Conservation (phyloP, 1,140 invertebrate species). For the Amphibalanus amphitrite region DNA sequence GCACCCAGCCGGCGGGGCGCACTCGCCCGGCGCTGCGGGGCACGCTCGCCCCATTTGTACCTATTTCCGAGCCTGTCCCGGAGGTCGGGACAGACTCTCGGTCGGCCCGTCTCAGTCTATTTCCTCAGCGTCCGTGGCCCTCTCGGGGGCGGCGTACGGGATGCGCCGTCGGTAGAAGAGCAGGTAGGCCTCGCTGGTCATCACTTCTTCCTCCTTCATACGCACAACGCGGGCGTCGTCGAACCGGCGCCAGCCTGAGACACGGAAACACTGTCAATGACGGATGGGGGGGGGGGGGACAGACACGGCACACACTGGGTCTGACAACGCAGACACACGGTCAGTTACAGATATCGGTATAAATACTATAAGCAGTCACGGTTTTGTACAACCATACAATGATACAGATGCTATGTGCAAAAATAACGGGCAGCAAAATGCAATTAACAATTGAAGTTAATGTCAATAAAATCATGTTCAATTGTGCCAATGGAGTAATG, state of each 20-base stretch:
- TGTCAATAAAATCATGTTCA: not conserved
- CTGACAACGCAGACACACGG: not conserved
- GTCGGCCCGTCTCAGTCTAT: too few relatives aligned
- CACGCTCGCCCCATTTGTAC: too few relatives aligned
- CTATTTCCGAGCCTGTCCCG: too few relatives aligned
- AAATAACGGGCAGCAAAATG: not conserved
- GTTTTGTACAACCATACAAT: not conserved
- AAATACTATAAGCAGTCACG: too few relatives aligned
- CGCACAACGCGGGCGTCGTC: slow-evolving; percentile 29
- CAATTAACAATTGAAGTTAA: not conserved
- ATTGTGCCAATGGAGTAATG: not conserved
- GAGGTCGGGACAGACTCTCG: too few relatives aligned
- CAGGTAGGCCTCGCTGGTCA: slow-evolving; percentile 29
- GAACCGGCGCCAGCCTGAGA: slow-evolving; percentile 34
- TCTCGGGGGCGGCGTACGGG: not conserved
- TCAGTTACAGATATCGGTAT: too few relatives aligned
- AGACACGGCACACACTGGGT: not conserved
- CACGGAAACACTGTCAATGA: too few relatives aligned
- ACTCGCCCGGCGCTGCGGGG: too few relatives aligned
- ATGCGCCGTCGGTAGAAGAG: slow-evolving; percentile 29
- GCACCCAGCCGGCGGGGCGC: too few relatives aligned
- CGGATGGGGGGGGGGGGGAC: slow-evolving; percentile 12
- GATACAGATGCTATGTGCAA: not conserved
- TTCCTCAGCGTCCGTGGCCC: not conserved
- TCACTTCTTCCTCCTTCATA: slow-evolving; percentile 25